Base-by-base conservation (phyloP, 2,113 vertebrate species). In the Clarias gariepinus region DNA sequence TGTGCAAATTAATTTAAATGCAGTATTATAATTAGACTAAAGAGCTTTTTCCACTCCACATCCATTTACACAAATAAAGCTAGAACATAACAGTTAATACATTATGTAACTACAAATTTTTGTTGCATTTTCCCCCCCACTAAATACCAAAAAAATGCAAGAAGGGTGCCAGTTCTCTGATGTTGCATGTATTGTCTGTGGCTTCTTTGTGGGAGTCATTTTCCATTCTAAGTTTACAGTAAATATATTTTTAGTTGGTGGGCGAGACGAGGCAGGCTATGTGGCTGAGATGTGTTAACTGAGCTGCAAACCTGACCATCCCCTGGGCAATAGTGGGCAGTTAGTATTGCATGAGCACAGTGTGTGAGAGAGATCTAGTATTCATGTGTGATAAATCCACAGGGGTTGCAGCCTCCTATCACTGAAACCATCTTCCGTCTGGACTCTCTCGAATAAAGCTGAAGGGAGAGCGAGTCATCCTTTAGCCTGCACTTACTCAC, bases 281-380 rank as follows among this genome's bases (percentile, higher is more conserved):
- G 84, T 77, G 82, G 84, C 64, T 61, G 86, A 87, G 61, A 69
- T 82, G 82, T 83, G 89, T 89, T 87, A 87, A 90, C 82, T 64
- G 89, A 91, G 85, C 89, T 88, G 86, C 85, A 87, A 90, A 88
- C 81, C 85, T 81, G 85, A 88, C 88, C 85, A 86, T 89, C 89
- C 88, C 89, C 33, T 83, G 85, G 88, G 89, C 73, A 71, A 58
- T 36, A 69, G 69, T n/a, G 55, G 28, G 9, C 74, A 87, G 89
- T 88, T 90, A 90, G 85, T 87, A 86, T 91, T 90, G 85, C 91
- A 89, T 69, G 84, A 81, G 82, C 84, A 68, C 63, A 53, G 88
- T 74, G 85, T 86, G 85, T 47, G 76, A 83, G 84, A 78, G 74
- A 85, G 88, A 90, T 89, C 85, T 88, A 87, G 88, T 88, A 90